A percentile compares a stretch with the other conserved stretches of the same genome.
Evolutionary conservation across 2,888 invertebrate species (phyloP).

Genomic region (Torymus texanus): DNA sequence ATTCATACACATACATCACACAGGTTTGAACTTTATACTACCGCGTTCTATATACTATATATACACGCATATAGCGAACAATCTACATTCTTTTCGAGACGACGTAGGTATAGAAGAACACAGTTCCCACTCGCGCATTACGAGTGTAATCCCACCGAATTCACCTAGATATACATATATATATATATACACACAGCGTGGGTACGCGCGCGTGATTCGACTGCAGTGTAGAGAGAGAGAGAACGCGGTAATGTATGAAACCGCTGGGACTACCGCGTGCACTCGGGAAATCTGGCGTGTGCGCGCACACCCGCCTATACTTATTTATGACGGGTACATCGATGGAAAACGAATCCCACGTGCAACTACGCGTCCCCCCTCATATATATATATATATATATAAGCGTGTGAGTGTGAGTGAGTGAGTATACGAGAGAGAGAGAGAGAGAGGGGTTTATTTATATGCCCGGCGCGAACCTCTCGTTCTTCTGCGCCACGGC

Average conservation of each 20-base stretch:
- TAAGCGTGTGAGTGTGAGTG: background rate
- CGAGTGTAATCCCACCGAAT: too few relatives aligned
- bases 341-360: constrained; percentile 37
- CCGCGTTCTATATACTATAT: too few relatives aligned
- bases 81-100: too few relatives aligned
- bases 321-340: constrained; percentile 36
- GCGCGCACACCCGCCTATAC: background rate
- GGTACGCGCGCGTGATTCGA: constrained; percentile 7
- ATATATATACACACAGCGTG: background rate
- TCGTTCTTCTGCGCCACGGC: background rate
- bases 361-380: too few relatives aligned
- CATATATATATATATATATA: background rate
- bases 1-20: too few relatives aligned
- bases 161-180: constrained; percentile 6
- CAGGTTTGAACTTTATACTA: too few relatives aligned
- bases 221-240: background rate
- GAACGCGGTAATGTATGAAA: constrained; percentile 8
- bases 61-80: too few relatives aligned
- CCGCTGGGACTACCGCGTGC: background rate
- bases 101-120: too few relatives aligned
- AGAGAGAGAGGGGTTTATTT: constrained; percentile 16
- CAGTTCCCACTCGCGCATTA: too few relatives aligned
- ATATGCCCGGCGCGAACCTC: constrained; percentile 20
- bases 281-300: constrained; percentile 15
- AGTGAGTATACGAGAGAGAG: background rate